Percentiles rank a stretch among this genome's conserved stretches.
These are phyloP conservation scores for Drusus annulatus DNA, from an alignment of 1,140 invertebrate genomes.

Conservation along the genomic window DNA sequence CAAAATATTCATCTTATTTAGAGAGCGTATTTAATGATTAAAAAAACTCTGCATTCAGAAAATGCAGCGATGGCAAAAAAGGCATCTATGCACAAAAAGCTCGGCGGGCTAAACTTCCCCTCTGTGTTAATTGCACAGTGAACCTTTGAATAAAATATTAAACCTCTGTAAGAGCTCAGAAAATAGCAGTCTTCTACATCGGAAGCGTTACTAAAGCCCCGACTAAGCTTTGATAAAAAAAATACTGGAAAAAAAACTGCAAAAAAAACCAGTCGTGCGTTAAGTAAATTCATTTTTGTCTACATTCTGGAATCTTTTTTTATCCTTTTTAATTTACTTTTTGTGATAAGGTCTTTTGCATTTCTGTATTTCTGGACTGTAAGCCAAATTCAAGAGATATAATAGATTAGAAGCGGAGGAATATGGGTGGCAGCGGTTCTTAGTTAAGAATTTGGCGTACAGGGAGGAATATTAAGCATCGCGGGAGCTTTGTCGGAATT, in stretches of 20 bases:
- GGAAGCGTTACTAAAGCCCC: background rate
- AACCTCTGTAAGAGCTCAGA: constrained; percentile 4
- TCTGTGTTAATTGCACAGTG: constrained; percentile 27
- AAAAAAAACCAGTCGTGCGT: background rate
- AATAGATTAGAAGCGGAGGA: background rate
- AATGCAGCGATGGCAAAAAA: constrained; percentile 12
- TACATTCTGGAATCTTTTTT: background rate
- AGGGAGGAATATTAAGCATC: no score
- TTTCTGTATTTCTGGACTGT: background rate
- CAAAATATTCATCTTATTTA: no score
- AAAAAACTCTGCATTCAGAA: background rate
- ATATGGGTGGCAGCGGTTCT: no score
- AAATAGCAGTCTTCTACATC: background rate
- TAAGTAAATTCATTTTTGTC: constrained; percentile 25
- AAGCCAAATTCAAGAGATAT: background rate
- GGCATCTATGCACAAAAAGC: background rate
- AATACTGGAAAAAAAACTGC: background rate
- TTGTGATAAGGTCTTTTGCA: constrained; percentile 14
- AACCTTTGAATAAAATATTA: constrained; percentile 30
- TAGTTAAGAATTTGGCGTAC: no score
- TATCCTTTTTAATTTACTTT: constrained; percentile 9
- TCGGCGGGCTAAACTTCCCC: background rate
- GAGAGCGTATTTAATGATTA: no score
- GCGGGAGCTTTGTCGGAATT: no score
- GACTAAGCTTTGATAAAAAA: background rate